These are phyloP conservation scores for Anoplophora glabripennis DNA, from an alignment of 1,140 invertebrate species.

Conservation along the genomic window DNA sequence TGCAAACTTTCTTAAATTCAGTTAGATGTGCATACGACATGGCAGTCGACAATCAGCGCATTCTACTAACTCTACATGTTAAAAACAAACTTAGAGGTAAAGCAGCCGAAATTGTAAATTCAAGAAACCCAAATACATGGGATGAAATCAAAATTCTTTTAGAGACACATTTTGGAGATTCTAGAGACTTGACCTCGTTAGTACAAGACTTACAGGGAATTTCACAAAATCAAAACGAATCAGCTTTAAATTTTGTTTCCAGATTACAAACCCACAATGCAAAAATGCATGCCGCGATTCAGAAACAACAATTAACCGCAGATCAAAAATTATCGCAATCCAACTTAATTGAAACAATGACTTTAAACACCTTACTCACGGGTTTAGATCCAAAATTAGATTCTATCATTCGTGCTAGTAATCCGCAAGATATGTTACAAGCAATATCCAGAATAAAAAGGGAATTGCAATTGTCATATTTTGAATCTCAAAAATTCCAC, in stretches of 20 bases:
- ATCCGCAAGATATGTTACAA: not conserved
- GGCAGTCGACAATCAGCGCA: conserved; percentile 6
- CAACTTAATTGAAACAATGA: not conserved
- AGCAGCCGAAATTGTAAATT: conserved; percentile 12
- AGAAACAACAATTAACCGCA: conserved; percentile 8
- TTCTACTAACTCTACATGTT: conserved; percentile 17
- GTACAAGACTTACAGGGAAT: conserved; percentile 15
- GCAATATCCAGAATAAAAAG: too few relatives aligned
- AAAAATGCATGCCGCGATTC: conserved; percentile 13
- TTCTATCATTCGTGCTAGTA: not conserved
- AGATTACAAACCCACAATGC: conserved; percentile 7
- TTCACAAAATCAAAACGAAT: conserved; percentile 7
- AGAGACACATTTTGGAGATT: conserved; percentile 20
- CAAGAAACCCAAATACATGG: conserved; percentile 13
- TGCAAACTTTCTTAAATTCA: conserved; percentile 16
- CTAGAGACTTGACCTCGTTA: conserved; percentile 9
- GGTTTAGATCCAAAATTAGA: conserved; percentile 8
- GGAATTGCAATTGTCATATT: too few relatives aligned
- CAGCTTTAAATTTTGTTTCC: too few relatives aligned
- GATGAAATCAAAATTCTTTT: conserved; percentile 14
- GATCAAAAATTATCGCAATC: conserved; percentile 11
- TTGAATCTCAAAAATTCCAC: too few relatives aligned
- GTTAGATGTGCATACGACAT: conserved; percentile 11
- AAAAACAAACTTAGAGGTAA: conserved; percentile 19
- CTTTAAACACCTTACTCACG: not conserved